phyloP scores from a whole-genome alignment of 2,113 vertebrate species.

The Pelvicachromis taeniatus region DNA sequence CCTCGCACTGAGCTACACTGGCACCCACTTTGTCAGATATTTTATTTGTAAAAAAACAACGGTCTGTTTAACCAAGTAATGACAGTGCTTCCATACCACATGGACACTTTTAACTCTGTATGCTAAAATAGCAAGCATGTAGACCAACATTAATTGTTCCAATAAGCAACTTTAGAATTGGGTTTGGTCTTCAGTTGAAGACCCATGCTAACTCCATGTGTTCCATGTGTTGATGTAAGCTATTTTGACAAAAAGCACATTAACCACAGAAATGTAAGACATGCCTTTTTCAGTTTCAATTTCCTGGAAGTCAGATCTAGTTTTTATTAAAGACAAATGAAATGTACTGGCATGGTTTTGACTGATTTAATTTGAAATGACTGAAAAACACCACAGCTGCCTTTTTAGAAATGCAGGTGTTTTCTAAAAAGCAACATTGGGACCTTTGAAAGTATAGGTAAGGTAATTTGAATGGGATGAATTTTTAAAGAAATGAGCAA shows the following conservation, averaged over 20 bases:
- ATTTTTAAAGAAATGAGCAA: background rate
- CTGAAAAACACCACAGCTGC: background rate
- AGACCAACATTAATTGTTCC: background rate
- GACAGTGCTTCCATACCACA: background rate
- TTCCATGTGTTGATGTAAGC: background rate
- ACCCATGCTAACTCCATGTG: background rate
- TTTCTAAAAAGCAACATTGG: background rate
- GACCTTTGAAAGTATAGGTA: background rate
- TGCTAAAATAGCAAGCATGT: background rate
- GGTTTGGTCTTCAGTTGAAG: background rate
- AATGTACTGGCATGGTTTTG: background rate
- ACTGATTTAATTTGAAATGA: background rate
- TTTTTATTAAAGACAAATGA: background rate
- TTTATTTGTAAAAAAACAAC: background rate
- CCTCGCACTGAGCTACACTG: background rate
- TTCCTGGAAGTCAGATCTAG: background rate
- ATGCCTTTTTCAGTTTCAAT: background rate
- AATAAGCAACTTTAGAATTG: background rate
- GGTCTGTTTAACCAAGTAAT: background rate
- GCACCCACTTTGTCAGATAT: background rate
- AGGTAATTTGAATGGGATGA: slow-evolving; percentile 1
- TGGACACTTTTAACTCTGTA: background rate
- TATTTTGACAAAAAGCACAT: background rate
- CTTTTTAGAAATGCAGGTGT: background rate
- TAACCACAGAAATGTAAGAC: background rate